A percentile compares a stretch with the other conserved stretches of the same genome.
Evolutionary conservation across 2,888 invertebrate species (phyloP).

Genomic region (Pristionchus entomophagus): DNA sequence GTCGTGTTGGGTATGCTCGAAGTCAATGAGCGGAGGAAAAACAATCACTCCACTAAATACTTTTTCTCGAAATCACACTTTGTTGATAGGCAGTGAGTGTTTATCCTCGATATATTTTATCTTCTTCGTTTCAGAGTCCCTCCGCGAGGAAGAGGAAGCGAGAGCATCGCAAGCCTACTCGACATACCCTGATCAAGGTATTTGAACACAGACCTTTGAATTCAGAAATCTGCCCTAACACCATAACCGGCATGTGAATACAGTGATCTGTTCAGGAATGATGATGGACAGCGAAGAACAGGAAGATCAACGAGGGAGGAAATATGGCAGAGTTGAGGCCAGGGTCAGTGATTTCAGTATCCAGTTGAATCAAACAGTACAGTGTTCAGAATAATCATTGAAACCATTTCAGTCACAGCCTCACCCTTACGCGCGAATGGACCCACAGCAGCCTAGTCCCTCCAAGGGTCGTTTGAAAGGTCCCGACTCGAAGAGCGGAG

Average conservation of each 20-base stretch:
- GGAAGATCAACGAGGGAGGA: constrained; percentile 9
- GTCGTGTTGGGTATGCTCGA: too few relatives aligned
- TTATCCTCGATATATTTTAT: too few relatives aligned
- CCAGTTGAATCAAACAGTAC: neutral
- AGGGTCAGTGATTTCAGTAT: neutral
- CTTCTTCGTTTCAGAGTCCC: constrained; percentile 25
- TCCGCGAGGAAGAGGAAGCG: constrained; percentile 28
- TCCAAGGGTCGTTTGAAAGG: constrained; percentile 19
- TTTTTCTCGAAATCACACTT: too few relatives aligned
- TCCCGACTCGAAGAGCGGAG: constrained; percentile 16
- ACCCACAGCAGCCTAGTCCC: neutral
- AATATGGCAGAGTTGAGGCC: constrained; percentile 6
- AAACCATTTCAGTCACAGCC: constrained; percentile 6
- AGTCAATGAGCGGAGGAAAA: too few relatives aligned
- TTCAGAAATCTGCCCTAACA: too few relatives aligned
- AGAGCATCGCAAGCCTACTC: neutral
- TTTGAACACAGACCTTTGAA: too few relatives aligned
- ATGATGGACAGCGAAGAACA: neutral
- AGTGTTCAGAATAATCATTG: too few relatives aligned
- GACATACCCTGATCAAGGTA: neutral
- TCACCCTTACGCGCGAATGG: neutral
- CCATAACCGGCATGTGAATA: neutral
- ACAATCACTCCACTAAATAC: too few relatives aligned
- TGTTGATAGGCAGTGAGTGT: too few relatives aligned
- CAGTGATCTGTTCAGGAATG: neutral